A percentile compares a stretch with the other conserved stretches of the same genome.
Conservation (phyloP, 1,140 invertebrate species). For the Pemphigus obesinymphae region DNA sequence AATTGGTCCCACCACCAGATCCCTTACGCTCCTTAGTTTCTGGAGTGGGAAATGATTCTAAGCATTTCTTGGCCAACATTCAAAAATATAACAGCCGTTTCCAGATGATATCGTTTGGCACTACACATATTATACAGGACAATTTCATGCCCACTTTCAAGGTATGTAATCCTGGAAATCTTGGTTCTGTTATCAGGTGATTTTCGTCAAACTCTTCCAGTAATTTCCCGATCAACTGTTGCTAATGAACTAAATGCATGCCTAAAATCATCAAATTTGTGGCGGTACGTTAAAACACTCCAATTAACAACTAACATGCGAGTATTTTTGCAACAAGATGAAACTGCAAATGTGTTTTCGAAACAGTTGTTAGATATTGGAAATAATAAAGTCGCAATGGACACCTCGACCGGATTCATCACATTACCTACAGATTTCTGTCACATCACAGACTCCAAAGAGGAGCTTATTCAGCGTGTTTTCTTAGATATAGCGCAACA, state of each 20-base stretch:
- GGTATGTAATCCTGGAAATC: no score
- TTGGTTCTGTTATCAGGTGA: no score
- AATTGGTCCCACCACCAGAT: background rate
- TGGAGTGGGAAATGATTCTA: background rate
- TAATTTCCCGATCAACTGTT: slow-evolving; percentile 47
- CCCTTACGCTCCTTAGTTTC: background rate
- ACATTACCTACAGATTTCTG: no score
- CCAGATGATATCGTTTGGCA: no score
- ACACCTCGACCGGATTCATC: no score
- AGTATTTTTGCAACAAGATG: slow-evolving; percentile 42
- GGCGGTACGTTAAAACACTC: background rate
- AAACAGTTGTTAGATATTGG: no score
- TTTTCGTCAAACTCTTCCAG: slow-evolving; percentile 51
- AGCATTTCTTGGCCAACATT: no score
- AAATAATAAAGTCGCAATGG: no score
- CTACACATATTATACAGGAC: no score
- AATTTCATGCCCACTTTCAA: no score
- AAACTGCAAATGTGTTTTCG: slow-evolving; percentile 44
- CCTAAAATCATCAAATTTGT: background rate
- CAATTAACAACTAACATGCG: slow-evolving; percentile 44
- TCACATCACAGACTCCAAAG: no score
- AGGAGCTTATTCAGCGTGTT: slow-evolving; percentile 49
- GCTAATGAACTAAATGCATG: slow-evolving; percentile 50
- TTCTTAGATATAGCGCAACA: background rate
- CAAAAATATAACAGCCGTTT: no score